Conservation (phyloP, 1,140 invertebrate species). For the Carcinoscorpius rotundicauda region DNA sequence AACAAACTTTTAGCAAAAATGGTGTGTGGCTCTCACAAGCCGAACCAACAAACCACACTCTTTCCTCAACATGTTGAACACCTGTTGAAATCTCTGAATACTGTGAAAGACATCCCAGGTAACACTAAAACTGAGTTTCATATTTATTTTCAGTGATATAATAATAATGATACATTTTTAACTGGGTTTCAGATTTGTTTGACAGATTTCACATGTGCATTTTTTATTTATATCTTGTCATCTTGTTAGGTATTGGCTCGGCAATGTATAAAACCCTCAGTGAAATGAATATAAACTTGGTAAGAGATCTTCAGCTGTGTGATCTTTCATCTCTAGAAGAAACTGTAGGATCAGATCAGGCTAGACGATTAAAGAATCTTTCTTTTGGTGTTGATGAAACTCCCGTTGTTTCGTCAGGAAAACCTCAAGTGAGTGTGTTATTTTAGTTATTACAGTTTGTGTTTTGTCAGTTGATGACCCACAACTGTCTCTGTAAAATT, state of each 20-base stretch:
- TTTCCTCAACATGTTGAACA: background rate
- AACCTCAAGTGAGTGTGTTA: no score
- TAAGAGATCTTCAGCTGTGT: background rate
- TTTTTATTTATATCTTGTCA: no score
- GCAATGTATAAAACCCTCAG: background rate
- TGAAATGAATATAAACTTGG: background rate
- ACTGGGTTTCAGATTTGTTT: no score
- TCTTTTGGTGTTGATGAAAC: slow-evolving; percentile 55
- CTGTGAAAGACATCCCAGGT: background rate
- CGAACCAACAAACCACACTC: background rate
- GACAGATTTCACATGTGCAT: no score
- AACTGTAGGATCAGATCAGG: slow-evolving; percentile 41
- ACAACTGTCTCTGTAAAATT: no score
- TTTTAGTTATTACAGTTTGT: no score
- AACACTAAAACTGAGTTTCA: no score
- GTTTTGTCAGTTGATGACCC: no score
- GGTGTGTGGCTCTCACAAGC: slow-evolving; percentile 46
- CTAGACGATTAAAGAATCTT: slow-evolving; percentile 38
- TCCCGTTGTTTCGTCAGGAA: slow-evolving; percentile 34
- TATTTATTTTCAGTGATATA: no score
- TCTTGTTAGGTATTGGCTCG: background rate
- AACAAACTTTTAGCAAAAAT: slow-evolving; percentile 74
- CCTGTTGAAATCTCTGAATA: background rate
- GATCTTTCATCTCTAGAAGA: slow-evolving; percentile 38
- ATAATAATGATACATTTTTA: no score